Base-by-base conservation (phyloP, 1,140 invertebrate species). In the Leptopilina boulardi region DNA sequence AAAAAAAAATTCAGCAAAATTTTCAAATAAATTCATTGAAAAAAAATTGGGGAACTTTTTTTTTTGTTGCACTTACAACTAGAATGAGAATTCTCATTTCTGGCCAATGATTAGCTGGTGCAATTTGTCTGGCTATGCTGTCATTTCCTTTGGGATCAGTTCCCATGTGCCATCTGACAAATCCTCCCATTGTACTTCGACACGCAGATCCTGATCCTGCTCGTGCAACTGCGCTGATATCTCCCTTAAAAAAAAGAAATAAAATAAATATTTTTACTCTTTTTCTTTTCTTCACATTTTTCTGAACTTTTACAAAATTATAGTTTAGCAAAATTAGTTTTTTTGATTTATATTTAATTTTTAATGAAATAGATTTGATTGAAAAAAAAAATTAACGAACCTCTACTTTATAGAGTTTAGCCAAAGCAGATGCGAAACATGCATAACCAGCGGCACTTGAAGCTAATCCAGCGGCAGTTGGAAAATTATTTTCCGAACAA, bases 361-460 rank as follows among this genome's bases (percentile, higher is more conserved):
- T 15, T 5, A 6, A n/a, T 15, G n/a, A n/a, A n/a, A n/a, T n/a
- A n/a, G n/a, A n/a, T n/a, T n/a, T n/a, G n/a, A n/a, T n/a, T n/a
- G n/a, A n/a, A 41, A 26, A 21, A 72, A 18, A 73, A 66, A 38
- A 30, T 23, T 80, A 56, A 73, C 76, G 59, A 83, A 91, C 89
- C 79, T 95, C 91, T 11, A 98, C 89, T 81, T 94, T 93, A 86
- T 95, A 98, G 0, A 98, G 86, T 77, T 94, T 92, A 8, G 96
- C 94, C 38, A 99, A 87, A 19, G 96, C 93, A 82, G 92, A 83
- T 92, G 94, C 94, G 44, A 97, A 91, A 88, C 96, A 98, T 23
- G 99, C 98, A 92, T 99, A 99, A 23, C 99, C 99, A 75, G 99
- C 98, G 75, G 99, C 99, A 79, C 98, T 99, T 3, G 98, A 99